Percentiles rank a stretch among this genome's conserved stretches.
Conservation (phyloP, 92 coral and sea anemone species). For the Micromussa lordhowensis region DNA sequence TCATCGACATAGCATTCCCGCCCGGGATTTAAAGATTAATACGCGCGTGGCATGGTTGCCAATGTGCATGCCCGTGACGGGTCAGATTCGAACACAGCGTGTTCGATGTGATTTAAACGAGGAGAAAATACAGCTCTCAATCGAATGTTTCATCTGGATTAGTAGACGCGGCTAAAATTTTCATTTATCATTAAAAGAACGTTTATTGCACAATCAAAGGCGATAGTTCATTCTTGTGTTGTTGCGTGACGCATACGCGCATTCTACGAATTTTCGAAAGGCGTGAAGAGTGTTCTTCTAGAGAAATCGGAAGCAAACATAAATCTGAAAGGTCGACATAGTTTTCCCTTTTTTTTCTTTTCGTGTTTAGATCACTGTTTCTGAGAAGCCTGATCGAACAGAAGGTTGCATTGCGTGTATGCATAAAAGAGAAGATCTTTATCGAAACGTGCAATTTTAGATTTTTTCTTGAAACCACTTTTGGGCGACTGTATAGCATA, state of each 20-base stretch:
- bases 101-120: not conserved
- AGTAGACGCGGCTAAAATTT: not conserved
- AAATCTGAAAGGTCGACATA: not conserved
- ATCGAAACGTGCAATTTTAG: conserved; percentile 6
- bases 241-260: not conserved
- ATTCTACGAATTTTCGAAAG: not conserved
- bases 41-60: not conserved
- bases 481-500: not conserved
- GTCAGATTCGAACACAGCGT: not conserved
- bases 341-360: not conserved
- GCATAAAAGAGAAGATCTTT: not conserved
- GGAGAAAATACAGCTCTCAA: not conserved
- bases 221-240: not conserved
- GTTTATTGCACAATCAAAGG: not conserved
- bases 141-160: not conserved
- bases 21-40: not conserved
- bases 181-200: not conserved
- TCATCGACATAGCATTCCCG: not conserved
- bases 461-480: not conserved
- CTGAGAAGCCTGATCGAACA: not conserved
- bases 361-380: not conserved
- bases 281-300: not conserved
- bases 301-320: not conserved
- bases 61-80: not conserved
- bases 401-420: not conserved